Evolutionary conservation across 2,797 vertebrate genomes (phyloP).

Genomic region (Lepidocolaptes lacrymiger): DNA sequence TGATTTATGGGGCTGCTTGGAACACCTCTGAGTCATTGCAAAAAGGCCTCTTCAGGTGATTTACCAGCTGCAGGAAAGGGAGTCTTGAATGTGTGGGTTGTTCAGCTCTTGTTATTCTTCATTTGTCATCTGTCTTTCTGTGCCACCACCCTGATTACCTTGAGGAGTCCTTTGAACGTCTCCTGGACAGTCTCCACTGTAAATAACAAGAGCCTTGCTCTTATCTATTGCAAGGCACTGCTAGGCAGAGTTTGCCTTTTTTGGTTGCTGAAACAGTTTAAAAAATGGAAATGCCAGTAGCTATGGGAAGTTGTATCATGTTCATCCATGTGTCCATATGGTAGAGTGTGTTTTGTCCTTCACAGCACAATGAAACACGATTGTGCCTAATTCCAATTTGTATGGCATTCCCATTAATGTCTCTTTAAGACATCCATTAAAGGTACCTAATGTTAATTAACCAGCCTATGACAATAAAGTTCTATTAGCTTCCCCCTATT

Average conservation of each 20-base stretch:
- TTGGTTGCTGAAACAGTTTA: background rate
- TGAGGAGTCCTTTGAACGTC: background rate
- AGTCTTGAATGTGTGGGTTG: background rate
- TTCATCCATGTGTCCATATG: background rate
- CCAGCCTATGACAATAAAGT: constrained; percentile 69
- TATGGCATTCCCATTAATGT: constrained; percentile 67
- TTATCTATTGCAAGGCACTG: background rate
- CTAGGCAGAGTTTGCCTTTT: background rate
- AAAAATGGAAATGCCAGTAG: background rate
- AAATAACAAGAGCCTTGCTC: background rate
- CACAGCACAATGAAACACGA: constrained; percentile 59
- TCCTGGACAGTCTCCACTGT: background rate
- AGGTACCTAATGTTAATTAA: constrained; percentile 75
- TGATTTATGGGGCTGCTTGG: background rate
- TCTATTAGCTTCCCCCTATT: constrained; percentile 72
- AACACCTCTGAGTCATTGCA: background rate
- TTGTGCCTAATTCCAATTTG: constrained; percentile 69
- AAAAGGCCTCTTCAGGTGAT: background rate
- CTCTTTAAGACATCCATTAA: constrained; percentile 74
- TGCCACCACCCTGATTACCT: background rate
- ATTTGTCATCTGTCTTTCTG: background rate
- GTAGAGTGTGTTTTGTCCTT: constrained; percentile 48
- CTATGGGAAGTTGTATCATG: background rate
- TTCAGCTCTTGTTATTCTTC: background rate
- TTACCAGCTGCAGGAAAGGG: background rate